Percentiles rank a stretch among this genome's conserved stretches.
These are phyloP conservation scores for Isurus oxyrinchus DNA, from an alignment of 2,113 vertebrate species.

Conservation along the genomic window DNA sequence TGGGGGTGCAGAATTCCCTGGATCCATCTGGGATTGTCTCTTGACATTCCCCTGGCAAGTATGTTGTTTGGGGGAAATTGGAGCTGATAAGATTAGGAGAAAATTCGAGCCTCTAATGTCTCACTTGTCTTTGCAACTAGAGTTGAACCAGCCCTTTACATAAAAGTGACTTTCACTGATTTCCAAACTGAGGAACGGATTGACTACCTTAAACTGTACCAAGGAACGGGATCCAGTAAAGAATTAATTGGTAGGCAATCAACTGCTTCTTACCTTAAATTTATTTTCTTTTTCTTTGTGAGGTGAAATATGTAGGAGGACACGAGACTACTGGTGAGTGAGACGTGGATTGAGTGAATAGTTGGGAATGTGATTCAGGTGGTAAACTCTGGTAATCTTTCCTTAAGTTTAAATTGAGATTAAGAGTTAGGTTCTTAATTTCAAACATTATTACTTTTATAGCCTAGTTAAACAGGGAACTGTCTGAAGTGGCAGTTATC, in stretches of 20 bases:
- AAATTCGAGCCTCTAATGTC: slow-evolving; percentile 1
- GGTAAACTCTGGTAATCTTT: too few relatives aligned
- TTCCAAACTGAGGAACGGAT: slow-evolving; percentile 50
- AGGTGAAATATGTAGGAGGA: neutral
- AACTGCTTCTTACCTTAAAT: neutral
- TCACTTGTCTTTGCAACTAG: slow-evolving; percentile 46
- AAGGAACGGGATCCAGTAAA: slow-evolving; percentile 60
- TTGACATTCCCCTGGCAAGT: too few relatives aligned
- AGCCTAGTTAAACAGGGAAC: too few relatives aligned
- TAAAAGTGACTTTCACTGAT: slow-evolving; percentile 57
- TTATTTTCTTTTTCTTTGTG: neutral
- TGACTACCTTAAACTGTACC: slow-evolving; percentile 57
- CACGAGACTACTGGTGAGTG: too few relatives aligned
- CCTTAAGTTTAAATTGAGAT: too few relatives aligned
- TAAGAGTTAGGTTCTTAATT: too few relatives aligned
- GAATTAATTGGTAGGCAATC: slow-evolving; percentile 60
- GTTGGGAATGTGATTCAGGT: too few relatives aligned
- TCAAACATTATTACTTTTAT: too few relatives aligned
- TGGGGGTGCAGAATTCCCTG: neutral
- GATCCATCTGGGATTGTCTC: neutral
- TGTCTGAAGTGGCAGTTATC: too few relatives aligned
- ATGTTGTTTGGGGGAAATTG: neutral
- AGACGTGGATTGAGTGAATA: too few relatives aligned
- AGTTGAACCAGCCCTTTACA: slow-evolving; percentile 52
- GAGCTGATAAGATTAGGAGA: neutral